Conservation (phyloP, 2,113 vertebrate species). For the Halcyon senegalensis region DNA sequence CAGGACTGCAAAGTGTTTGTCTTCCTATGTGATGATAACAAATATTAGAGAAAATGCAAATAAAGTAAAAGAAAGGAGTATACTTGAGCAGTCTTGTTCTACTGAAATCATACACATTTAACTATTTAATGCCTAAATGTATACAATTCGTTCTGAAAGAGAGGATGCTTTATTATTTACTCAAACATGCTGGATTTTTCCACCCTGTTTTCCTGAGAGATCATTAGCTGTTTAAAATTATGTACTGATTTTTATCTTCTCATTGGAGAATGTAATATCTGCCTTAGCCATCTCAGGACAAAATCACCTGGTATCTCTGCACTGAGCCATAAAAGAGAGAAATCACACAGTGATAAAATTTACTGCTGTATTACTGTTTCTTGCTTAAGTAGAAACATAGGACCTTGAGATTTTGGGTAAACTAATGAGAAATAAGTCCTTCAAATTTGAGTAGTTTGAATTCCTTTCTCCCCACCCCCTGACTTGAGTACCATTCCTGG, state of each 20-base stretch:
- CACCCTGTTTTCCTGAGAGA: not conserved
- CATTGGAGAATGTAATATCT: not conserved
- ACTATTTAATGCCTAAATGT: not conserved
- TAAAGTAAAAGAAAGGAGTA: not conserved
- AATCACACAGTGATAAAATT: not conserved
- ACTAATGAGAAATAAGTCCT: not conserved
- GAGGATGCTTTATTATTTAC: not conserved
- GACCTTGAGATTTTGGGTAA: not conserved
- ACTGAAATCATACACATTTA: not conserved
- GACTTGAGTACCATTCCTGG: not conserved
- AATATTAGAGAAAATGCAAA: not conserved
- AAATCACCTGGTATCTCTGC: not conserved
- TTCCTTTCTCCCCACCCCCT: not conserved
- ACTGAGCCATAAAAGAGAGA: not conserved
- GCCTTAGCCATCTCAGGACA: not conserved
- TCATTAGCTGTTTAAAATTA: not conserved
- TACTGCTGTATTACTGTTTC: not conserved
- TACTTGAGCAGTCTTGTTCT: not conserved
- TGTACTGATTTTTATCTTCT: not conserved
- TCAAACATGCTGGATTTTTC: not conserved
- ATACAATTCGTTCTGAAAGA: not conserved
- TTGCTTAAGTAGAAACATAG: not conserved
- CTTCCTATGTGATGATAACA: not conserved
- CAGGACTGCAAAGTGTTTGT: not conserved
- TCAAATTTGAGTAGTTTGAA: not conserved